Evolutionary conservation across 2,888 invertebrate species (phyloP).

Genomic region (Dione vanillae): DNA sequence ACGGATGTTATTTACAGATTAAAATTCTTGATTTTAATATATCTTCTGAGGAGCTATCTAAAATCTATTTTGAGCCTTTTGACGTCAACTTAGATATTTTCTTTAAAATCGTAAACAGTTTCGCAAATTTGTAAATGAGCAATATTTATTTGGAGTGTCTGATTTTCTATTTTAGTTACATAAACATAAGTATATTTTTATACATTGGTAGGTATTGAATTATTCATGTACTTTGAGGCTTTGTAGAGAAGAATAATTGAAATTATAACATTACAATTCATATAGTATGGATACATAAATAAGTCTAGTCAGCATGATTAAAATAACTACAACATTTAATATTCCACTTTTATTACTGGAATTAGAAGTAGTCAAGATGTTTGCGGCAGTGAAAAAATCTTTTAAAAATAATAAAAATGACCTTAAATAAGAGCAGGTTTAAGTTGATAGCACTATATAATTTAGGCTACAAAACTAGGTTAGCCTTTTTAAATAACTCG

Average conservation of each 20-base stretch:
- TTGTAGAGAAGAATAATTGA: background rate
- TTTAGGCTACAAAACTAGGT: background rate
- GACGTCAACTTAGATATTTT: too few relatives aligned
- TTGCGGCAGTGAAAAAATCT: background rate
- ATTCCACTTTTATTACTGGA: background rate
- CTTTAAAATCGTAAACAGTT: background rate
- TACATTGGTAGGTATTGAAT: background rate
- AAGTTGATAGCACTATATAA: background rate
- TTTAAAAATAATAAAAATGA: background rate
- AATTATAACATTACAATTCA: background rate
- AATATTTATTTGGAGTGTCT: background rate
- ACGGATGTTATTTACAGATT: too few relatives aligned
- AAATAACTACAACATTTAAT: background rate
- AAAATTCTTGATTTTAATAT: too few relatives aligned
- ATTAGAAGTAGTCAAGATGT: background rate
- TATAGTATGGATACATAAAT: background rate
- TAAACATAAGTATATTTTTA: background rate
- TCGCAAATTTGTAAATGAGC: too few relatives aligned
- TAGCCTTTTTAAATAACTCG: background rate
- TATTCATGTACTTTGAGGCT: background rate
- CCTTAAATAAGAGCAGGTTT: background rate
- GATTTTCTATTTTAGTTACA: background rate
- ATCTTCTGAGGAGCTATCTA: too few relatives aligned
- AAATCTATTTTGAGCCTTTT: too few relatives aligned
- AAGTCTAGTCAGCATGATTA: slow-evolving; percentile 1